Evolutionary conservation across 2,113 vertebrate genomes (phyloP).

Genomic region (Trogon surrucura): DNA sequence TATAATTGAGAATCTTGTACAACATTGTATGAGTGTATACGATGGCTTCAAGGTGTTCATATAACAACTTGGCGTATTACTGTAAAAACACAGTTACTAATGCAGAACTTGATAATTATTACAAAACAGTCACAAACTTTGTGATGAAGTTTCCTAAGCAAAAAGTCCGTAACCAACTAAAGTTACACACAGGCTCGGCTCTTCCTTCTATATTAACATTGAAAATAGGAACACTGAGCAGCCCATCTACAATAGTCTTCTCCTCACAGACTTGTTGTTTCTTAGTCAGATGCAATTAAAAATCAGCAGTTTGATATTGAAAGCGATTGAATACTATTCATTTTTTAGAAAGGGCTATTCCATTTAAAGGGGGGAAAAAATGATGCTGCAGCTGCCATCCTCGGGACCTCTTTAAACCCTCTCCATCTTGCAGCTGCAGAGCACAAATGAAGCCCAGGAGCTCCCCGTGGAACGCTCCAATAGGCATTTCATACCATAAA

Average conservation of each 20-base stretch:
- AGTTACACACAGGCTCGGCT: neutral
- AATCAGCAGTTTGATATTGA: neutral
- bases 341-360: neutral
- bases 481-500: neutral
- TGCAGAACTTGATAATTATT: neutral
- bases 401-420: neutral
- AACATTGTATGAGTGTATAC: neutral
- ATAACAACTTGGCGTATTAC: neutral
- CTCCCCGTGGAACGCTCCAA: neutral
- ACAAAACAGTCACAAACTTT: neutral
- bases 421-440: neutral
- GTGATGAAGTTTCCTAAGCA: neutral
- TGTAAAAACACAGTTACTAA: neutral
- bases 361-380: neutral
- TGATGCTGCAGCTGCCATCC: neutral
- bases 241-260: neutral
- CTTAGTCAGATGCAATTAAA: neutral
- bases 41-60: neutral
- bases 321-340: neutral
- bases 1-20: neutral
- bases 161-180: neutral
- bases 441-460: neutral
- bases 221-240: neutral
- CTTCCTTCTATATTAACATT: neutral
- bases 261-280: neutral